Conservation (phyloP, 2,888 invertebrate genomes). For the Apodemia mormo region DNA sequence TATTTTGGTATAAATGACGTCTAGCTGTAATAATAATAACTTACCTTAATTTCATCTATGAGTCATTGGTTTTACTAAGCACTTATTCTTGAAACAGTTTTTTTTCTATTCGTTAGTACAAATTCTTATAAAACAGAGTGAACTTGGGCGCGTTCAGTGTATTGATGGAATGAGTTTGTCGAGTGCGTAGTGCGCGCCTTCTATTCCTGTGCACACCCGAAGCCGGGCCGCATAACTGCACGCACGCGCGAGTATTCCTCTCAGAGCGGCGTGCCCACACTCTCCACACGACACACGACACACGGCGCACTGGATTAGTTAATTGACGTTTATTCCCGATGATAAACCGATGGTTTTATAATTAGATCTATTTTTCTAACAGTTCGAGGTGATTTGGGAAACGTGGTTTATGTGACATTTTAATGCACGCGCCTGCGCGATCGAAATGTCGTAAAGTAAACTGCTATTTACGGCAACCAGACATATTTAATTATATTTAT, state of each 20-base stretch:
- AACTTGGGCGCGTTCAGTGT: not conserved
- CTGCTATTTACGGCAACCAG: not conserved
- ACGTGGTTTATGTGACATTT: conserved; percentile 1
- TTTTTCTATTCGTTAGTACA: not conserved
- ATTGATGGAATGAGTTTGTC: not conserved
- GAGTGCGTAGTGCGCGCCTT: not conserved
- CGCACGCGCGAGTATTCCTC: not conserved
- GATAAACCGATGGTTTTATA: not conserved
- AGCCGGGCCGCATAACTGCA: not conserved
- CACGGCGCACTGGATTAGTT: not conserved
- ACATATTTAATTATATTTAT: not conserved
- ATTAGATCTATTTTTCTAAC: not conserved
- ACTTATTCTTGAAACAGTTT: no score
- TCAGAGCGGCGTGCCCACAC: no score
- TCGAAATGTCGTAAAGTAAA: not conserved
- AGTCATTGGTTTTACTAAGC: no score
- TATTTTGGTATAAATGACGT: no score
- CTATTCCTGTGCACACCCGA: not conserved
- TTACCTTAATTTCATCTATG: no score
- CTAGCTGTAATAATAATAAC: no score
- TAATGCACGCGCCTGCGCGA: conserved; percentile 1
- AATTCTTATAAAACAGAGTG: not conserved
- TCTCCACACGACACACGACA: not conserved
- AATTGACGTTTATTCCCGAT: conserved; percentile 1
- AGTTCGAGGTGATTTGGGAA: not conserved